Conservation (phyloP, 92 coral and sea anemone genomes). For the Chrysogorgia sp. region DNA sequence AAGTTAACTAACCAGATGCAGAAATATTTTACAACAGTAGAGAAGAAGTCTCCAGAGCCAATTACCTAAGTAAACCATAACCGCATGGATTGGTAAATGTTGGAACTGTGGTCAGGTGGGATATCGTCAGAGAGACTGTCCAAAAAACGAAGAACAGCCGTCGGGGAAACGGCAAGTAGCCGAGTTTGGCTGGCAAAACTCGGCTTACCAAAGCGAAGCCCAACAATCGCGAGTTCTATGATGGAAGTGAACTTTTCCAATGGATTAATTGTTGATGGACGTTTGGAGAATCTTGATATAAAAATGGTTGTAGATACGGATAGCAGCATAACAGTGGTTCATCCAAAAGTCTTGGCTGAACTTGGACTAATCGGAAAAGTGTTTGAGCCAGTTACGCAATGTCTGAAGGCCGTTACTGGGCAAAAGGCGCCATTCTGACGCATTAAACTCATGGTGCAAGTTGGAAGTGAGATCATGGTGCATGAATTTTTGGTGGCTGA, state of each 20-base stretch:
- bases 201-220: background rate
- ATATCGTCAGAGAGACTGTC: background rate
- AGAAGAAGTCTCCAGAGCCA: background rate
- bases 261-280: background rate
- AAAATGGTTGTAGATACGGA: background rate
- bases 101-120: background rate
- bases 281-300: background rate
- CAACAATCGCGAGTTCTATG: background rate
- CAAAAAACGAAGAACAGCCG: background rate
- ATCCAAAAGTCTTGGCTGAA: background rate
- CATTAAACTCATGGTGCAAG: background rate
- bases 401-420: background rate
- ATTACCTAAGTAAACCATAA: background rate
- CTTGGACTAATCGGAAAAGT: background rate
- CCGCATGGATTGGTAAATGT: background rate
- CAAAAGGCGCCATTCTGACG: background rate
- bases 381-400: background rate
- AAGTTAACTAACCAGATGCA: background rate
- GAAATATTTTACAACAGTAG: background rate
- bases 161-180: slow-evolving; percentile 1
- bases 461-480: background rate
- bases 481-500: background rate
- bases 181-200: background rate
- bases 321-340: background rate
- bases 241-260: background rate